Evolutionary conservation across 2,888 invertebrate genomes (phyloP).

Genomic region (Copidosoma aretas): DNA sequence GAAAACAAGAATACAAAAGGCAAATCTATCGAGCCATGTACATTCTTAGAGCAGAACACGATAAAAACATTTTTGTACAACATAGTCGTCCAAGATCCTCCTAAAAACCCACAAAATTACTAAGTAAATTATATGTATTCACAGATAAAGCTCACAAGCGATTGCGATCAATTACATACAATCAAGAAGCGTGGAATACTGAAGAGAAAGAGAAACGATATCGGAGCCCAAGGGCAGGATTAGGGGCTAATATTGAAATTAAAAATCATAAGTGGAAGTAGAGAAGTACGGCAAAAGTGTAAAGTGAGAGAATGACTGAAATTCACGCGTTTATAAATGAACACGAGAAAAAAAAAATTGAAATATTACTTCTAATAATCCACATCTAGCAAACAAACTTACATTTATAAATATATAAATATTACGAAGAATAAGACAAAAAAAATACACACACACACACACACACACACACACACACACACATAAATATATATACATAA

Average conservation of each 20-base stretch:
- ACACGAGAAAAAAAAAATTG: constrained; percentile 51
- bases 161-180: constrained; percentile 53
- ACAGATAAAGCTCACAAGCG: constrained; percentile 37
- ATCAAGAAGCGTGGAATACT: constrained; percentile 14
- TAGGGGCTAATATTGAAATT: too few species aligned
- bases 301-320: constrained; percentile 40
- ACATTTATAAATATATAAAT: constrained; percentile 49
- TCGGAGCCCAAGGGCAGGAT: constrained; percentile 10
- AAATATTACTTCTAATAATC: constrained; percentile 52
- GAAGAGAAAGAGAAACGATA: not conserved
- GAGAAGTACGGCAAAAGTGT: not conserved
- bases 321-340: constrained; percentile 60
- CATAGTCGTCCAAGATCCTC: constrained; percentile 34
- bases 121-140: constrained; percentile 39
- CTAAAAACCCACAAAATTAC: constrained; percentile 2
- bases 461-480: not conserved
- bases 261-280: constrained; percentile 3
- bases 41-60: constrained; percentile 12
- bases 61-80: constrained; percentile 30
- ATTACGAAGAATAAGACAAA: constrained; percentile 43
- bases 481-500: constrained; percentile 29
- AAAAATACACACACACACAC: constrained; percentile 23
- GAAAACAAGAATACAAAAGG: not conserved
- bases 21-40: constrained; percentile 19
- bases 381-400: constrained; percentile 50